Evolutionary conservation across 2,113 vertebrate species (phyloP).

Genomic region (Rhea pennata): DNA sequence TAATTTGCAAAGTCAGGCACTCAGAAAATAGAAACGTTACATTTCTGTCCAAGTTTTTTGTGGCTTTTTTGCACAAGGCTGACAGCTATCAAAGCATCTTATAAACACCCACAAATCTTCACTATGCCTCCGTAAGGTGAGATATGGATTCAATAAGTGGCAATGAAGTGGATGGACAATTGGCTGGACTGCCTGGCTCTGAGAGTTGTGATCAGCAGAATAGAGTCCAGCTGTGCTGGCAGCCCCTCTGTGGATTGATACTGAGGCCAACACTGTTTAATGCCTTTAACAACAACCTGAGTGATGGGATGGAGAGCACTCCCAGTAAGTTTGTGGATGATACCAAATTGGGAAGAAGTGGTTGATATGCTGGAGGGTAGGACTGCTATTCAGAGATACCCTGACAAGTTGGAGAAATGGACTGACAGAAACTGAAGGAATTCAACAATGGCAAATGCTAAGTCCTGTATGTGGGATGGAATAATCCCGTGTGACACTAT

Average conservation of each 20-base stretch:
- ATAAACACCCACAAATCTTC: not conserved
- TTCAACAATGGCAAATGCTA: not conserved
- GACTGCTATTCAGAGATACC: not conserved
- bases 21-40: not conserved
- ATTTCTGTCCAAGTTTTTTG: not conserved
- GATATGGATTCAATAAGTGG: not conserved
- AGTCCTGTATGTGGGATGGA: not conserved
- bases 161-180: not conserved
- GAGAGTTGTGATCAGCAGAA: not conserved
- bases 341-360: not conserved
- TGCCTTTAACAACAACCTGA: not conserved
- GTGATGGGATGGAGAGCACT: not conserved
- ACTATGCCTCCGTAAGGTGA: not conserved
- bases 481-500: not conserved
- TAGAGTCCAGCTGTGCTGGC: not conserved
- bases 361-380: not conserved
- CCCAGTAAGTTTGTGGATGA: not conserved
- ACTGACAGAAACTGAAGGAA: not conserved
- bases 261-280: not conserved
- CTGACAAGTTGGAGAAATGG: not conserved
- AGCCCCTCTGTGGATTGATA: not conserved
- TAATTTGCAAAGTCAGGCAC: not conserved
- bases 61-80: not conserved
- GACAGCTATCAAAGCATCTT: not conserved
- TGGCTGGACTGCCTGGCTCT: not conserved